phyloP scores from a whole-genome alignment of 2,797 vertebrate species.

The Spondyliosoma cantharus region DNA sequence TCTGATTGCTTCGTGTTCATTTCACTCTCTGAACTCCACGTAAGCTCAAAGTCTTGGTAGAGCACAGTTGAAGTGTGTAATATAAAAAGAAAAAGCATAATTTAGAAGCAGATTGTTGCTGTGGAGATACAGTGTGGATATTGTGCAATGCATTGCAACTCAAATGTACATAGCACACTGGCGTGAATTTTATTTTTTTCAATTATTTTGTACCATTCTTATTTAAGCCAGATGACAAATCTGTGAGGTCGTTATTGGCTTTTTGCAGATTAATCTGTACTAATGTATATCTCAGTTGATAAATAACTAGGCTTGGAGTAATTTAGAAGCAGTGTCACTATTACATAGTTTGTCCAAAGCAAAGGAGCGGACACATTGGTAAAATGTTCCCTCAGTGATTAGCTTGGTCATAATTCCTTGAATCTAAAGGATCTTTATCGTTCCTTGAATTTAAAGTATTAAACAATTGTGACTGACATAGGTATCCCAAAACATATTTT shows the following conservation, averaged over 20 bases:
- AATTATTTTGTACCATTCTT: neutral
- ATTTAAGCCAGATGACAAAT: neutral
- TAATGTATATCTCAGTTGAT: too few species aligned
- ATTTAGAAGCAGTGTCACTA: neutral
- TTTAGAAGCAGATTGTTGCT: neutral
- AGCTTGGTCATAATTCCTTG: neutral
- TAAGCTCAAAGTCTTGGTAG: neutral
- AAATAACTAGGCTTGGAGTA: too few species aligned
- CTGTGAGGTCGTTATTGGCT: neutral
- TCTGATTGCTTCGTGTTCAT: constrained; percentile 56
- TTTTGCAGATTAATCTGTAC: too few species aligned
- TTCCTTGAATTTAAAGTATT: too few species aligned
- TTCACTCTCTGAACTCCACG: constrained; percentile 12
- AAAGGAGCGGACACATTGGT: neutral
- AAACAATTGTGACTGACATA: neutral
- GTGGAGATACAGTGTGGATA: neutral
- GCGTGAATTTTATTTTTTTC: too few species aligned
- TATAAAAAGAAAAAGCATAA: neutral
- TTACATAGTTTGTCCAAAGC: neutral
- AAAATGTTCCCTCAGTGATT: too few species aligned
- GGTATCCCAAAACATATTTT: too few species aligned
- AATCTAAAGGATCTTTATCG: neutral
- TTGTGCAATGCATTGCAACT: too few species aligned
- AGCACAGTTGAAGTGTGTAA: constrained; percentile 11
- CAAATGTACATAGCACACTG: too few species aligned